phyloP scores from a whole-genome alignment of 2,888 invertebrate genomes.

The Aplocera efformata region DNA sequence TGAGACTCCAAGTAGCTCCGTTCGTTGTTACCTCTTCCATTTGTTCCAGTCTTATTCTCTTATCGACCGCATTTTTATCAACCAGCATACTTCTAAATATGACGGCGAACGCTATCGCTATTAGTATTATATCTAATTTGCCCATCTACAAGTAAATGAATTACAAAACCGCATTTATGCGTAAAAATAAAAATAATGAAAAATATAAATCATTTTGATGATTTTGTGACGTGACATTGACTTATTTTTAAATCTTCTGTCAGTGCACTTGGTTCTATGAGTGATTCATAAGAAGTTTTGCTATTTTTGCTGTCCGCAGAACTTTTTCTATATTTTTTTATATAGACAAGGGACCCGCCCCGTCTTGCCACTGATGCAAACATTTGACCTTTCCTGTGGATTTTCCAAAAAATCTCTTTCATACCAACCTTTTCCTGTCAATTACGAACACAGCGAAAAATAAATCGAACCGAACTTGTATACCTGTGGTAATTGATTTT shows the following conservation, averaged over 20 bases:
- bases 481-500: too few species aligned
- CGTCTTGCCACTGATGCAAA: too few species aligned
- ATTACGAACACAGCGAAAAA: too few species aligned
- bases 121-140: conserved; percentile 33
- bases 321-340: too few species aligned
- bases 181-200: conserved; percentile 15
- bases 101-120: conserved; percentile 28
- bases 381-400: too few species aligned
- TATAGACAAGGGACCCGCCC: too few species aligned
- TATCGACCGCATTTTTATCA: conserved; percentile 24
- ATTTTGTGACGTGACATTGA: conserved; percentile 9
- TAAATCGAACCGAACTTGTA: too few species aligned
- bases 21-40: conserved; percentile 27
- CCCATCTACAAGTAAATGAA: conserved; percentile 35
- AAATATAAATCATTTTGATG: conserved; percentile 22
- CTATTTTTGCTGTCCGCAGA: neutral
- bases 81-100: conserved; percentile 35
- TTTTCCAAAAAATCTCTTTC: too few species aligned
- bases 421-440: too few species aligned
- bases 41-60: conserved; percentile 1
- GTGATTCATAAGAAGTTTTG: conserved; percentile 9
- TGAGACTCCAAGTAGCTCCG: conserved; percentile 30
- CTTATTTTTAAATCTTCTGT: conserved; percentile 13
- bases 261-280: neutral
- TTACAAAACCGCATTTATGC: conserved; percentile 19